phyloP scores from a whole-genome alignment of 2,888 invertebrate species.

The Liodrosophila aerea region DNA sequence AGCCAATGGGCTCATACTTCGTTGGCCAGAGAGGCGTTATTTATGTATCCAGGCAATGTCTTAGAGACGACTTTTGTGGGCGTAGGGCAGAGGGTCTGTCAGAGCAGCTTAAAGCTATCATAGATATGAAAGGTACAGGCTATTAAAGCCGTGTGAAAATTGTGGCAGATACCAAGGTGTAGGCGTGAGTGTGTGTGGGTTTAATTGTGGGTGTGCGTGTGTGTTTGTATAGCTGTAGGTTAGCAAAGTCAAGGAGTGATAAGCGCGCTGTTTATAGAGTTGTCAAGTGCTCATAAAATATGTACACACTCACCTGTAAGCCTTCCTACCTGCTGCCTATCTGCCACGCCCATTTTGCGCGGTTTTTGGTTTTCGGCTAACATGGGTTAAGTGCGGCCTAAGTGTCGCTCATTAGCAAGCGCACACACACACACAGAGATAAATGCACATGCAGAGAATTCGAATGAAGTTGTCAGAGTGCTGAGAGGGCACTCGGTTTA shows the following conservation, averaged over 20 bases:
- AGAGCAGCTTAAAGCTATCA: conserved; percentile 60
- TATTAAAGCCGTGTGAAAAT: conserved; percentile 69
- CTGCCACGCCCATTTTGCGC: conserved; percentile 54
- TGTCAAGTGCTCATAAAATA: conserved; percentile 69
- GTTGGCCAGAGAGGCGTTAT: conserved; percentile 37
- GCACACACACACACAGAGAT: conserved; percentile 47
- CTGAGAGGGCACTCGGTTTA: conserved; percentile 47
- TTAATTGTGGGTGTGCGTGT: background rate
- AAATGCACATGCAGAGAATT: conserved; percentile 17
- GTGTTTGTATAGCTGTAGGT: background rate
- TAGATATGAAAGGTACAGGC: conserved; percentile 31
- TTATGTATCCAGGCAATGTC: conserved; percentile 33
- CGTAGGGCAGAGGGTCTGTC: conserved; percentile 8
- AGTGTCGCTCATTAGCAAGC: conserved; percentile 65
- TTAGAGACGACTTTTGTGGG: conserved; percentile 6
- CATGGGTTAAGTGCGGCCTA: conserved; percentile 66
- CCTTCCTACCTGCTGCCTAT: conserved; percentile 46
- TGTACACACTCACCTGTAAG: conserved; percentile 20
- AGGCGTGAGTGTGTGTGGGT: background rate
- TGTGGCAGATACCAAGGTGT: conserved; percentile 6
- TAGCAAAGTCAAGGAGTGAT: conserved; percentile 46
- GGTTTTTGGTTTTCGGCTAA: conserved; percentile 58
- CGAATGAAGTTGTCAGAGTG: conserved; percentile 47
- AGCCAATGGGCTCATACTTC: conserved; percentile 42
- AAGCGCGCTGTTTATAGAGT: conserved; percentile 69